Base-by-base conservation (phyloP, 1,140 invertebrate genomes). In the Pinna nobilis region DNA sequence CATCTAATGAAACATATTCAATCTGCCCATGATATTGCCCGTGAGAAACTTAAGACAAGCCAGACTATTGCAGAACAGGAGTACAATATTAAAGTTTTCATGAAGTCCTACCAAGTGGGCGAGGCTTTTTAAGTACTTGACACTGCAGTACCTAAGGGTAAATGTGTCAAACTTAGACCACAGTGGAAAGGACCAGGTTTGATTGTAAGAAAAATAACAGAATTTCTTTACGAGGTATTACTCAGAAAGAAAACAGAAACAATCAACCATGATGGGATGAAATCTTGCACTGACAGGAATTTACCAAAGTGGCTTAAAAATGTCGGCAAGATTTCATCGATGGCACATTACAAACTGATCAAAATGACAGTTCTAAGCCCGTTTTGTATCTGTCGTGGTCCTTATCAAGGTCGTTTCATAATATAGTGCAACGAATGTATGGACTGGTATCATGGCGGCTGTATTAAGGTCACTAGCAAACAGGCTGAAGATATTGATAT, bases 241-340 rank as follows among this genome's bases (percentile, higher is more conserved):
- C 23, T 70, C 11, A 33, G 35, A 11, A 49, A 61, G 18, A 33
- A 41, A 25, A 20, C 49, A 6, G 3, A n/a, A 1, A 37, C 39
- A 18, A 41, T 57, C 4, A 61, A 70, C 37, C 57, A 70, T 39
- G 68, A 70, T 6, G 28, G 57, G 37, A 15, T 70, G 6, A 61
- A 51, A 39, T 30, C 15, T 5, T 70, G 47, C 30, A 50, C 25
- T 25, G 68, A 70, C 39, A n/a, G 59, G 3, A 25, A 70, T 6
- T 1, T 61, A n/a, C 68, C 59, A 1, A 30, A 25, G 1, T 70
- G 57, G 57, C n/a, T 70, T 33, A n/a, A n/a, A n/a, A n/a, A n/a
- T n/a, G n/a, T n/a, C n/a, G n/a, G n/a, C n/a, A n/a, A n/a, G n/a
- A n/a, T n/a, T n/a, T n/a, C n/a, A n/a, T n/a, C n/a, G n/a, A n/a